These are phyloP conservation scores for Exaiptasia diaphana DNA, from an alignment of 64 coral and sea anemone species.

Conservation along the genomic window DNA sequence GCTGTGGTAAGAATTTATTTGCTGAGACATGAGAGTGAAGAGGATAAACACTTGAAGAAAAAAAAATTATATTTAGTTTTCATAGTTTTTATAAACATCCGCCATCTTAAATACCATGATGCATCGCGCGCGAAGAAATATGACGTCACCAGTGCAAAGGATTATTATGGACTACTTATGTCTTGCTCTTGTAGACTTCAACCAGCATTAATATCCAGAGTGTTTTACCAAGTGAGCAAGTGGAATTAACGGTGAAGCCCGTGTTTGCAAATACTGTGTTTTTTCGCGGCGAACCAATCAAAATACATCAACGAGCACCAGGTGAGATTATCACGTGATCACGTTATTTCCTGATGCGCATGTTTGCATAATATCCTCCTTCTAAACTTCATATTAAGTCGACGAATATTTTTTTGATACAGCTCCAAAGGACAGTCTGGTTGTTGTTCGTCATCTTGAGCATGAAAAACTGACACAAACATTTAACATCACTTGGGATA, in stretches of 20 bases:
- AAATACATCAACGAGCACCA: neutral
- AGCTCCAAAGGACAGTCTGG: neutral
- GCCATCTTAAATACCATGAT: too few species aligned
- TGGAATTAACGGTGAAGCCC: neutral
- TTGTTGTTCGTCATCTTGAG: neutral
- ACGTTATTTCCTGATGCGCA: too few species aligned
- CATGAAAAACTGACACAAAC: neutral
- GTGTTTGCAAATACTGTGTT: neutral
- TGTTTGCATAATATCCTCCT: neutral
- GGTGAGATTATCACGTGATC: neutral
- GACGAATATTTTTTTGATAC: neutral
- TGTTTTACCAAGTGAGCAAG: neutral
- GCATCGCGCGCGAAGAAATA: too few species aligned
- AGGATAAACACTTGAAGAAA: too few species aligned
- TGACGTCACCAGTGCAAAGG: too few species aligned
- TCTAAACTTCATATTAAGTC: neutral
- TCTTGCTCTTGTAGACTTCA: neutral
- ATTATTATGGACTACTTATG: too few species aligned
- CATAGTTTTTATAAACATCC: too few species aligned
- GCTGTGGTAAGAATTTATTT: too few species aligned
- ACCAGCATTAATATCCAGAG: neutral
- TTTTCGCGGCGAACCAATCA: neutral
- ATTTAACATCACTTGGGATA: slow-evolving; percentile 3
- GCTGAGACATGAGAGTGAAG: too few species aligned
- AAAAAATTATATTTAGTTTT: too few species aligned